A percentile compares a stretch with the other conserved stretches of the same genome.
Evolutionary conservation across 2,888 invertebrate species (phyloP).

Genomic region (Muscina levida): DNA sequence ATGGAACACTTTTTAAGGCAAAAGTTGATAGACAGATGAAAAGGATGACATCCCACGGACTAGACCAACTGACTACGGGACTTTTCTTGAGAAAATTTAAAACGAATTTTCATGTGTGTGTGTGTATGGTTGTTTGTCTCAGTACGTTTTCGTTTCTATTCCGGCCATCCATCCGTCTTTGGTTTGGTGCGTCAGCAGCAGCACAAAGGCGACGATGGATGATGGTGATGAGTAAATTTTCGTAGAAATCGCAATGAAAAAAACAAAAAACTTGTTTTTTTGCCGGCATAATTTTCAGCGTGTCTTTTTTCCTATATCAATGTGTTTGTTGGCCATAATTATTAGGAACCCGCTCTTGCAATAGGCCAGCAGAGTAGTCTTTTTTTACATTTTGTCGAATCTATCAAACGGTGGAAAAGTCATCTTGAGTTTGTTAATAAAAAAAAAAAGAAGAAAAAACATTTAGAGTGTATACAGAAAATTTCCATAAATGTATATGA

Average conservation of each 20-base stretch:
- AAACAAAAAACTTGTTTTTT: slow-evolving; percentile 55
- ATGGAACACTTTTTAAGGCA: not conserved
- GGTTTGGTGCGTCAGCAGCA: slow-evolving; percentile 46
- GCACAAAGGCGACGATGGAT: not conserved
- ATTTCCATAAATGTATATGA: slow-evolving; percentile 55
- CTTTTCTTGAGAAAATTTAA: not conserved
- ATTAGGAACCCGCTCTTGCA: not conserved
- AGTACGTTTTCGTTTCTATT: slow-evolving; percentile 7
- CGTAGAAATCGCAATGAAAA: slow-evolving; percentile 38
- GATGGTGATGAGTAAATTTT: slow-evolving; percentile 41
- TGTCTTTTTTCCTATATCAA: slow-evolving; percentile 16
- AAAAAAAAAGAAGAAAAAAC: not conserved
- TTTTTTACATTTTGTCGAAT: not conserved
- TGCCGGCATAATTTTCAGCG: slow-evolving; percentile 59
- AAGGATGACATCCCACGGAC: not conserved
- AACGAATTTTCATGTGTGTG: slow-evolving; percentile 37
- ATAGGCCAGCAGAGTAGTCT: no score
- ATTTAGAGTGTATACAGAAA: slow-evolving; percentile 59
- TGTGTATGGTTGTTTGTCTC: slow-evolving; percentile 32
- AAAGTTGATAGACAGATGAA: not conserved
- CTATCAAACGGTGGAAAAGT: not conserved
- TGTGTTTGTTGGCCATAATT: not conserved
- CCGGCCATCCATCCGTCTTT: slow-evolving; percentile 27
- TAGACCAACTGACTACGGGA: not conserved
- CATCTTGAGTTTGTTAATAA: slow-evolving; percentile 1